Conservation (phyloP, 2,888 invertebrate genomes). For the Acleris literana region DNA sequence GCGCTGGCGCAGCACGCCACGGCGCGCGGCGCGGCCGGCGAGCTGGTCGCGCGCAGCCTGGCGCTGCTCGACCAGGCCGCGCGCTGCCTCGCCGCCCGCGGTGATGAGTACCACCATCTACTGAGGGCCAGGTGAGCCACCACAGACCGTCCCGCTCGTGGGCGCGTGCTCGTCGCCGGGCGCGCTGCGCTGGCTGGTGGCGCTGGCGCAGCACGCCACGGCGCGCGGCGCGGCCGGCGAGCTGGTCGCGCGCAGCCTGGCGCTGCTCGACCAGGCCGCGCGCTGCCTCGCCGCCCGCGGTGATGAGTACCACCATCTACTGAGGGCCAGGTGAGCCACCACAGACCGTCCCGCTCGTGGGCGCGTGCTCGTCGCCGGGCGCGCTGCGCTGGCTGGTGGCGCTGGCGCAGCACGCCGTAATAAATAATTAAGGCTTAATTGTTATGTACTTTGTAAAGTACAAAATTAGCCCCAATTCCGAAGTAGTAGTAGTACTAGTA, state of each 20-base stretch:
- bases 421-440: too few species aligned
- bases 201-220: constrained; percentile 79
- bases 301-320: constrained; percentile 90
- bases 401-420: too few species aligned
- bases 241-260: constrained; percentile 82
- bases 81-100: constrained; percentile 86
- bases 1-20: constrained; percentile 81
- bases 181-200: constrained; percentile 92
- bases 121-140: constrained; percentile 87
- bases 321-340: constrained; percentile 87
- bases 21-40: constrained; percentile 51
- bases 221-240: constrained; percentile 52
- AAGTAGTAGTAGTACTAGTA: too few species aligned
- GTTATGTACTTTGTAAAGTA: too few species aligned
- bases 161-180: constrained; percentile 90
- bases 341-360: constrained; percentile 84
- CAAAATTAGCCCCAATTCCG: too few species aligned
- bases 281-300: constrained; percentile 87
- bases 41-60: constrained; percentile 81
- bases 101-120: constrained; percentile 90
- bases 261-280: constrained; percentile 84
- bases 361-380: constrained; percentile 90
- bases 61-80: constrained; percentile 85
- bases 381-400: constrained; percentile 95
- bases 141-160: constrained; percentile 83